Evolutionary conservation across 1,140 invertebrate genomes (phyloP).

Genomic region (Cardiocondyla obscurior): DNA sequence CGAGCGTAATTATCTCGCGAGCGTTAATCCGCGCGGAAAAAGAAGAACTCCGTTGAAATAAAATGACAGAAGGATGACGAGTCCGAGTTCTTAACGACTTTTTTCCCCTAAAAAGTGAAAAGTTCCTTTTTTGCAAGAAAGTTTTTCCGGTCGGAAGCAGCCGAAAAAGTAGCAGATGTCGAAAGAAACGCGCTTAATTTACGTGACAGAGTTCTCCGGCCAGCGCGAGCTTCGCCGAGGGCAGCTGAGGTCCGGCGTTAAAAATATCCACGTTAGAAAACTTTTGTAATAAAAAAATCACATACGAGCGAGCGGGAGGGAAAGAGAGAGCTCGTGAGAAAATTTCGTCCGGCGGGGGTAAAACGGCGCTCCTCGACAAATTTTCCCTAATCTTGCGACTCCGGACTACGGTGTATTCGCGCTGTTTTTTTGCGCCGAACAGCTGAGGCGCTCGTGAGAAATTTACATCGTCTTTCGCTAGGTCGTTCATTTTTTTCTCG

Average conservation of each 20-base stretch:
- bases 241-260: slow-evolving; percentile 12
- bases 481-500: slow-evolving; percentile 3
- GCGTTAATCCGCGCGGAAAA: not conserved
- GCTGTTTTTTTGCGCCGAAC: slow-evolving; percentile 45
- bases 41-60: not conserved
- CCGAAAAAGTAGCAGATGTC: slow-evolving; percentile 39
- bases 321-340: slow-evolving; percentile 39
- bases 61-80: not conserved
- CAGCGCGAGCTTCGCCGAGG: not conserved
- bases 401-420: slow-evolving; percentile 13
- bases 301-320: slow-evolving; percentile 16
- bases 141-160: not conserved
- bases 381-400: slow-evolving; percentile 45
- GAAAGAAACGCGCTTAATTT: slow-evolving; percentile 40
- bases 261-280: slow-evolving; percentile 25
- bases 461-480: slow-evolving; percentile 1
- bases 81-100: too few relatives aligned
- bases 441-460: slow-evolving; percentile 70
- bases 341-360: not conserved
- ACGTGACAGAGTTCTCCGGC: slow-evolving; percentile 1
- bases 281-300: slow-evolving; percentile 47
- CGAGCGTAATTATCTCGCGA: slow-evolving; percentile 26
- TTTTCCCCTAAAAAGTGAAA: not conserved
- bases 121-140: not conserved
- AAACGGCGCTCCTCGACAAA: slow-evolving; percentile 42